These are phyloP conservation scores for Dichetophora obliterata DNA, from an alignment of 2,888 invertebrate species.

Conservation along the genomic window DNA sequence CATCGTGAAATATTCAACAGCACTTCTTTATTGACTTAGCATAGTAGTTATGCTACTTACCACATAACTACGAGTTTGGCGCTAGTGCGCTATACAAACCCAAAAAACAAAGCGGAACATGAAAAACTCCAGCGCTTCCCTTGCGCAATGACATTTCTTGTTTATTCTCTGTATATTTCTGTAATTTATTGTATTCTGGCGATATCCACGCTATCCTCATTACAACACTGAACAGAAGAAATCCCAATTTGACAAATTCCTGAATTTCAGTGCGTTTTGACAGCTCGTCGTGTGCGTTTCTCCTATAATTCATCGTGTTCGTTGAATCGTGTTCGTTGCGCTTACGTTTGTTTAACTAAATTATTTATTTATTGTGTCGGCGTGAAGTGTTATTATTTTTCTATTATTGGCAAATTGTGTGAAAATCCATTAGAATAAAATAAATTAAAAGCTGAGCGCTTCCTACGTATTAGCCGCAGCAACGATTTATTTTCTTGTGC, in stretches of 20 bases:
- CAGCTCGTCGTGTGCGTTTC: constrained; percentile 44
- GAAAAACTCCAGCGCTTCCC: no score
- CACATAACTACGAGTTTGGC: no score
- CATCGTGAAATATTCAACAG: no score
- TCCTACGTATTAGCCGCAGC: no score
- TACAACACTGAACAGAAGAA: constrained; percentile 2
- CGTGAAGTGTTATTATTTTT: neutral
- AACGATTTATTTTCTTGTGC: no score
- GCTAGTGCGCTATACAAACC: no score
- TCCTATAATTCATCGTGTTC: neutral
- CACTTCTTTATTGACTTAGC: no score
- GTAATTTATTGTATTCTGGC: neutral
- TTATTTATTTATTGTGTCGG: neutral
- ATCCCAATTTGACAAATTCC: constrained; percentile 41
- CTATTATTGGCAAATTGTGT: neutral
- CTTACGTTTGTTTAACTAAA: constrained; percentile 32
- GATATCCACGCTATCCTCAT: no score
- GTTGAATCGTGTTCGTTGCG: neutral
- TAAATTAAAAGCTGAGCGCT: no score
- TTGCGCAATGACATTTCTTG: constrained; percentile 1
- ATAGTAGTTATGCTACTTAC: no score
- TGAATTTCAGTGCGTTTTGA: constrained; percentile 46
- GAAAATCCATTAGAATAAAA: neutral
- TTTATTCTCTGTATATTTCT: neutral
- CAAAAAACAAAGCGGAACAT: no score